Evolutionary conservation across 2,888 invertebrate species (phyloP).

Genomic region (Ecliptopera silaceata): DNA sequence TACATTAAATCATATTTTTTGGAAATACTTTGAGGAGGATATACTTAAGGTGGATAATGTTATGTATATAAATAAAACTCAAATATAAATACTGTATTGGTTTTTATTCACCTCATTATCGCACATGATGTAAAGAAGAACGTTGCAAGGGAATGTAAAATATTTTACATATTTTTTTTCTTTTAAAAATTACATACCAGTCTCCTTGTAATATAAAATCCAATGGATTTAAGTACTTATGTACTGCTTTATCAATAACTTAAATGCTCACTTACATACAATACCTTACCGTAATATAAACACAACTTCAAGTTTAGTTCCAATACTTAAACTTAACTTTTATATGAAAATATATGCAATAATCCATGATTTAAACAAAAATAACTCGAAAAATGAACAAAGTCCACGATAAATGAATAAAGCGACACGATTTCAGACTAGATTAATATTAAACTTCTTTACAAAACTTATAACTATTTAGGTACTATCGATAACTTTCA

Average conservation of each 20-base stretch:
- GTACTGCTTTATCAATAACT: constrained; percentile 65
- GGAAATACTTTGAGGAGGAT: too few relatives aligned
- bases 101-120: constrained; percentile 70
- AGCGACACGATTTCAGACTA: constrained; percentile 73
- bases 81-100: constrained; percentile 79
- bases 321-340: constrained; percentile 53
- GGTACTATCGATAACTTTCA: constrained; percentile 40
- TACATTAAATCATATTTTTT: too few relatives aligned
- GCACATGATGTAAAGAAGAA: constrained; percentile 56
- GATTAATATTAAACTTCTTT: constrained; percentile 60
- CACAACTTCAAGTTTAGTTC: constrained; percentile 54
- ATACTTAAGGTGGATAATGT: too few relatives aligned
- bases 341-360: constrained; percentile 13
- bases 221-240: constrained; percentile 73
- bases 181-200: constrained; percentile 76
- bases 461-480: constrained; percentile 51
- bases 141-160: constrained; percentile 73
- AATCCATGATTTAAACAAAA: constrained; percentile 6
- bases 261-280: constrained; percentile 77
- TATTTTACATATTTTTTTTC: constrained; percentile 57
- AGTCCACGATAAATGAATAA: constrained; percentile 38
- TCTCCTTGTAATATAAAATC: constrained; percentile 78
- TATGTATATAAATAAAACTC: constrained; percentile 47
- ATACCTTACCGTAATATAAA: constrained; percentile 49
- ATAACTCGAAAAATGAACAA: not conserved